A percentile compares a stretch with the other conserved stretches of the same genome.
Conservation (phyloP, 2,113 vertebrate genomes). For the Paradoxurus hermaphroditus region DNA sequence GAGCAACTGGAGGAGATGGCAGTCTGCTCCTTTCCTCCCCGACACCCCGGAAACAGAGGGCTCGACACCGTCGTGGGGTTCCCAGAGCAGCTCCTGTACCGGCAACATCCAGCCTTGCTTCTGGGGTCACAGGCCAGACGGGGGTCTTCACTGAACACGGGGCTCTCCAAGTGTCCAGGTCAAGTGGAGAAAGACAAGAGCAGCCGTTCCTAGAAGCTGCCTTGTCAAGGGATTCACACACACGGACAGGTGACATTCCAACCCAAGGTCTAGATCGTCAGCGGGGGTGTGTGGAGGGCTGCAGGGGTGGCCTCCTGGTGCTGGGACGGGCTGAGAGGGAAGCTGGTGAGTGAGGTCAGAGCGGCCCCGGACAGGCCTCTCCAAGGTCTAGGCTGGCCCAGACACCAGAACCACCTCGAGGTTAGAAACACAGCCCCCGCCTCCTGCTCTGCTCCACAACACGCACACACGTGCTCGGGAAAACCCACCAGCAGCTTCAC, state of each 20-base stretch:
- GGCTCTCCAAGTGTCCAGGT: background rate
- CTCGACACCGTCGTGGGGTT: background rate
- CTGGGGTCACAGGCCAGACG: background rate
- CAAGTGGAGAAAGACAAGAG: background rate
- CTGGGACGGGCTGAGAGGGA: background rate
- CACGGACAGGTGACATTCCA: background rate
- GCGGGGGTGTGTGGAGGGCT: fast-evolving
- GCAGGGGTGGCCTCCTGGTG: background rate
- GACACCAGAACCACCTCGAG: background rate
- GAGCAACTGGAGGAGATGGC: background rate
- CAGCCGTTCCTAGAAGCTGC: background rate
- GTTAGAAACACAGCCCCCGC: background rate
- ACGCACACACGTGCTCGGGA: background rate
- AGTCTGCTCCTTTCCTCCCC: background rate
- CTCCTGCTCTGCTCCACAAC: background rate
- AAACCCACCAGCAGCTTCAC: background rate
- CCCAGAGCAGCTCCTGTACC: background rate
- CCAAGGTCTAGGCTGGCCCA: background rate
- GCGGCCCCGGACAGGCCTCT: background rate
- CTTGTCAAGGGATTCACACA: background rate
- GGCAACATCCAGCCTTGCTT: background rate
- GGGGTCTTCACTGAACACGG: background rate
- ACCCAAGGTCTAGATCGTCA: background rate
- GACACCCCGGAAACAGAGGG: background rate
- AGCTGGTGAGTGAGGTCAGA: background rate